Evolutionary conservation across 2,888 invertebrate species (phyloP), one percentile per base, ranked within the genome.

Genomic region (Drosophila kanekoi): DNA sequence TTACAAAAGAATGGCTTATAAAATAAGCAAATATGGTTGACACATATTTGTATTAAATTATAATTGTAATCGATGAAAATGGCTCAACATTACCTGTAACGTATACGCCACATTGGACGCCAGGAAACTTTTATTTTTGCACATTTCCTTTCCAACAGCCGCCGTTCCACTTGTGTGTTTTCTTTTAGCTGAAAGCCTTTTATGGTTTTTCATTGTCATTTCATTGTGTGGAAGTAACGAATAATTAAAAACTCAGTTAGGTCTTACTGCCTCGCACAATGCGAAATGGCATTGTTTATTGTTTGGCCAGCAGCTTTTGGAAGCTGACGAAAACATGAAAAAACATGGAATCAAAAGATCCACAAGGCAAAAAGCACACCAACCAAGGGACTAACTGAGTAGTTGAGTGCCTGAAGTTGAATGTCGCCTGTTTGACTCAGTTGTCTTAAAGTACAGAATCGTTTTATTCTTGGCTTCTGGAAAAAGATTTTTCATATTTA

Each of bases 221-320:
- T 63, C 56, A 69, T 77, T 78, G 70, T 70, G 64, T 62, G 69
- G 53, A 69, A 74, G 68, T 67, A 72, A 70, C 63, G 63, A 80
- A 80, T 69, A 85, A 85, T 85, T 85, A 85, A 85, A 87, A 85
- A 85, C 82, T 65, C 79, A 79, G 86, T 77, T 85, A 70, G 86
- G 79, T 85, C 75, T 82, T 77, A 69, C 69, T 51, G 64, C 63
- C 47, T 44, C 11, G 35, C 56, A 59, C 51, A 53, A 49, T 52
- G 45, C 32, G 41, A 56, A 57, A 49, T 63, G 52, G 66, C 49
- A 68, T 70, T 87, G 81, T 84, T 79, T 83, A 74, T 74, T 86
- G 87, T 77, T 86, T 60, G 78, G 20, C 47, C 54, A 23, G 16
- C 33, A 64, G 69, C 74, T 77, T 78, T 74, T 61, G 60, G 43